Conservation (phyloP, 1,140 invertebrate genomes). For the Oryctes rhinoceros region DNA sequence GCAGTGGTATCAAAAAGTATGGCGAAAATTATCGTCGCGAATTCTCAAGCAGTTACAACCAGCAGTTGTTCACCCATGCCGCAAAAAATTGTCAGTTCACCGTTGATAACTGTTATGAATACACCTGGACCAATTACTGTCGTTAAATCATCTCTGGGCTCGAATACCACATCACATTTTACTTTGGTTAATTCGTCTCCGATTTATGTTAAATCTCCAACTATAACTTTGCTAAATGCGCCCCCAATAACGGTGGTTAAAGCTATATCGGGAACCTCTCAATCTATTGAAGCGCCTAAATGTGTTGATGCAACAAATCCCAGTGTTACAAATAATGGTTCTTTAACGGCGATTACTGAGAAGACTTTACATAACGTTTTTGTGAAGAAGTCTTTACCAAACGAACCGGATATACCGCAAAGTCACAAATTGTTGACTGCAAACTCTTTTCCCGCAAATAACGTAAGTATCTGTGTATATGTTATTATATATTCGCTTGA, state of each 20-base stretch:
- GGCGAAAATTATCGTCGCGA: slow-evolving; percentile 53
- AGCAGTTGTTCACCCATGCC: slow-evolving; percentile 47
- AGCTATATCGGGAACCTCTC: slow-evolving; percentile 40
- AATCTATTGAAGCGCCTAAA: slow-evolving; percentile 10
- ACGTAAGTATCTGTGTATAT: slow-evolving; percentile 52
- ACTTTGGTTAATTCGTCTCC: slow-evolving; percentile 55
- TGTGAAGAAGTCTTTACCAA: slow-evolving; percentile 55
- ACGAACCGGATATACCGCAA: slow-evolving; percentile 50
- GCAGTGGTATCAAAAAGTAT: slow-evolving; percentile 41
- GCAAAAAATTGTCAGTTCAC: slow-evolving; percentile 54
- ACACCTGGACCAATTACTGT: slow-evolving; percentile 57
- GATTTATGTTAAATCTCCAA: slow-evolving; percentile 52
- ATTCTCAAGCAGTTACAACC: slow-evolving; percentile 43
- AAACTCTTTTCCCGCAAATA: slow-evolving; percentile 55
- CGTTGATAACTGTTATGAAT: slow-evolving; percentile 58
- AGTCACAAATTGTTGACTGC: slow-evolving; percentile 58
- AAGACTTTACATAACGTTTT: slow-evolving; percentile 58
- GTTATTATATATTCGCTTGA: not conserved
- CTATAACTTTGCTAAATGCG: slow-evolving; percentile 57
- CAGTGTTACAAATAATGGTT: slow-evolving; percentile 32
- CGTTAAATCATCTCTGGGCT: slow-evolving; percentile 55
- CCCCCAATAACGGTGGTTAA: slow-evolving; percentile 56
- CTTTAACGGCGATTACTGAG: slow-evolving; percentile 43
- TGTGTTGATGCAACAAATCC: not conserved
- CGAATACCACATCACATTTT: slow-evolving; percentile 55